Evolutionary conservation across 2,888 invertebrate genomes (phyloP).

Genomic region (Brenthis hecate): DNA sequence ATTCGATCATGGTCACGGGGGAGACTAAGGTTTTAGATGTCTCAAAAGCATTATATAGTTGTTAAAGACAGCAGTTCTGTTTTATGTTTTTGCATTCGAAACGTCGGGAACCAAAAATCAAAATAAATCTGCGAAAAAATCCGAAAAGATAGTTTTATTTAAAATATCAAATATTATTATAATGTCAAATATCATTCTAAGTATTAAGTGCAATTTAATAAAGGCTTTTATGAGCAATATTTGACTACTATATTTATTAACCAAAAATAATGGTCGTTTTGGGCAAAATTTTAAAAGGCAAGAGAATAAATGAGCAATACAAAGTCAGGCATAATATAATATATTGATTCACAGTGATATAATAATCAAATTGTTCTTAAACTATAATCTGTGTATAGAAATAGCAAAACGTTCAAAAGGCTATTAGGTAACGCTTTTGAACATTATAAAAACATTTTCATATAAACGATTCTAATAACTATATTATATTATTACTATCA

Average conservation of each 20-base stretch:
- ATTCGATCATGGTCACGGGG: too few species aligned
- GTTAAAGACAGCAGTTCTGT: too few species aligned
- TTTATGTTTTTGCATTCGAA: too few species aligned
- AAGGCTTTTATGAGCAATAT: background rate
- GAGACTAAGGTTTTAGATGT: too few species aligned
- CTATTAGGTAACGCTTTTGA: background rate
- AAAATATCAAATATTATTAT: too few species aligned
- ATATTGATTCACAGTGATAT: background rate
- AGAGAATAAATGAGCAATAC: conserved; percentile 6
- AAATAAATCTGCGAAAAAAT: too few species aligned
- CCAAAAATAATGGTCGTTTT: background rate
- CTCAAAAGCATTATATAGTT: too few species aligned
- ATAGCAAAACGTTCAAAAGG: too few species aligned
- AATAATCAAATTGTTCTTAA: background rate
- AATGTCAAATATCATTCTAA: too few species aligned
- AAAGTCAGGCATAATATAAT: background rate
- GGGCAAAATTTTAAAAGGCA: background rate
- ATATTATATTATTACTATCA: background rate
- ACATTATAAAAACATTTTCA: background rate
- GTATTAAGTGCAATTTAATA: too few species aligned
- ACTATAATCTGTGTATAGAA: background rate
- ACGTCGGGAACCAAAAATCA: too few species aligned
- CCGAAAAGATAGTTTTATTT: too few species aligned
- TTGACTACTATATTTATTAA: background rate
- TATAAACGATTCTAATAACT: background rate